Conservation (phyloP, 1,140 invertebrate species). For the Diabrotica undecimpunctata region DNA sequence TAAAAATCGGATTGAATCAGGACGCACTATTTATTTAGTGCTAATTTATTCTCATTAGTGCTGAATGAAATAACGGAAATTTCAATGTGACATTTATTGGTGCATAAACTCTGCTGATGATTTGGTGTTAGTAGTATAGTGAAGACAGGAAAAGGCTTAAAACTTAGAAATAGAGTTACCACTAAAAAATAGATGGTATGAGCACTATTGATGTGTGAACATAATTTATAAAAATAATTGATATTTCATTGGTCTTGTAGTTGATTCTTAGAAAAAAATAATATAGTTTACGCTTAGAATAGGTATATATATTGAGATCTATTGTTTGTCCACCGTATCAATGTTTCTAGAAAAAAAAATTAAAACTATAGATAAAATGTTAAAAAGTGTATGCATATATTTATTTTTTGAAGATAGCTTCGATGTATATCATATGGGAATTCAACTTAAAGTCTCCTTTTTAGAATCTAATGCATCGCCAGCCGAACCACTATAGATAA, state of each 20-base stretch:
- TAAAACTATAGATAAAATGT: conserved; percentile 15
- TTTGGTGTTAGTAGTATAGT: too few relatives aligned
- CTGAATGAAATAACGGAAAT: too few relatives aligned
- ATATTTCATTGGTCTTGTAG: conserved; percentile 16
- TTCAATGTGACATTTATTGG: too few relatives aligned
- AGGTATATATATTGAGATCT: conserved; percentile 9
- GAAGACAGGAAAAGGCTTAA: too few relatives aligned
- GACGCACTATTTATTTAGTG: too few relatives aligned
- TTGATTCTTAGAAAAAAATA: conserved; percentile 29
- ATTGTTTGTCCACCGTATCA: neutral
- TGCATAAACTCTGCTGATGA: too few relatives aligned
- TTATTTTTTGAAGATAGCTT: conserved; percentile 18
- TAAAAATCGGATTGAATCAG: too few relatives aligned
- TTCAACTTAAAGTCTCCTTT: conserved; percentile 53
- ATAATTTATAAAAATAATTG: conserved; percentile 19
- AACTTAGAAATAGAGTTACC: too few relatives aligned
- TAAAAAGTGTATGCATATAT: conserved; percentile 25
- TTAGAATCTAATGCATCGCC: conserved; percentile 53
- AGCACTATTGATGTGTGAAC: conserved; percentile 24
- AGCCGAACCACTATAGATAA: conserved; percentile 54
- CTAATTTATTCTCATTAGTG: too few relatives aligned
- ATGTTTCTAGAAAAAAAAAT: conserved; percentile 12
- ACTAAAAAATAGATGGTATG: too few relatives aligned
- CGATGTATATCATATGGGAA: conserved; percentile 18
- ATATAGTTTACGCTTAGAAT: conserved; percentile 28